phyloP scores from a whole-genome alignment of 2,113 vertebrate genomes.

The Phrynocephalus versicolor region DNA sequence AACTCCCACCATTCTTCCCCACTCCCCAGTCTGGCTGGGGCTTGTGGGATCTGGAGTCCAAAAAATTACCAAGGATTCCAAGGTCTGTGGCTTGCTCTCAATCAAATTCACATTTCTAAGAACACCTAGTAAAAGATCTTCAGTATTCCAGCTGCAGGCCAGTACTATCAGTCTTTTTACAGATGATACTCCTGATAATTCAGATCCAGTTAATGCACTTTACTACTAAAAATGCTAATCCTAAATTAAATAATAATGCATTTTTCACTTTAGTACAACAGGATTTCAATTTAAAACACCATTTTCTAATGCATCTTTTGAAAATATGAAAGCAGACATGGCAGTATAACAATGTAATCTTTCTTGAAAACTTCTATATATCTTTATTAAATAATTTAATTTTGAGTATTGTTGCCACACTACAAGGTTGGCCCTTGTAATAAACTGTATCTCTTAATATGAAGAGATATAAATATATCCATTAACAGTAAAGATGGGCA shows the following conservation, averaged over 20 bases:
- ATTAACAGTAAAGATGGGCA: too few relatives aligned
- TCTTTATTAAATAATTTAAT: slow-evolving; percentile 31
- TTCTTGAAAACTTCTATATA: slow-evolving; percentile 15
- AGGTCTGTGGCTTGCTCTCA: neutral
- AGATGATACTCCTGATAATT: neutral
- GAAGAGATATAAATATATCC: neutral
- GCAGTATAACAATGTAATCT: neutral
- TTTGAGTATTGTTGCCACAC: neutral
- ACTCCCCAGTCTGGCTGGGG: neutral
- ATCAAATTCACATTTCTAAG: neutral
- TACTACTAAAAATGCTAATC: slow-evolving; percentile 13
- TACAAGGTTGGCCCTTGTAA: slow-evolving; percentile 1
- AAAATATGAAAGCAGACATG: slow-evolving; percentile 26
- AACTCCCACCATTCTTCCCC: neutral
- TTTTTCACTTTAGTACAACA: slow-evolving; percentile 7
- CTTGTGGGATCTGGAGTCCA: neutral
- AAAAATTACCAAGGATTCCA: neutral
- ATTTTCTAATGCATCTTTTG: slow-evolving; percentile 26
- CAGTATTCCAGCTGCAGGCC: neutral
- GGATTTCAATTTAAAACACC: slow-evolving; percentile 39
- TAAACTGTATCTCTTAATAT: slow-evolving; percentile 16
- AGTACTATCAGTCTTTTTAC: neutral
- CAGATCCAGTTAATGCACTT: slow-evolving; percentile 8
- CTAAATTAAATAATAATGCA: slow-evolving; percentile 25
- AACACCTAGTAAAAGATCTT: neutral